A percentile compares a stretch with the other conserved stretches of the same genome.
phyloP scores from a whole-genome alignment of 2,113 vertebrate species.

The Ageneiosus marmoratus region DNA sequence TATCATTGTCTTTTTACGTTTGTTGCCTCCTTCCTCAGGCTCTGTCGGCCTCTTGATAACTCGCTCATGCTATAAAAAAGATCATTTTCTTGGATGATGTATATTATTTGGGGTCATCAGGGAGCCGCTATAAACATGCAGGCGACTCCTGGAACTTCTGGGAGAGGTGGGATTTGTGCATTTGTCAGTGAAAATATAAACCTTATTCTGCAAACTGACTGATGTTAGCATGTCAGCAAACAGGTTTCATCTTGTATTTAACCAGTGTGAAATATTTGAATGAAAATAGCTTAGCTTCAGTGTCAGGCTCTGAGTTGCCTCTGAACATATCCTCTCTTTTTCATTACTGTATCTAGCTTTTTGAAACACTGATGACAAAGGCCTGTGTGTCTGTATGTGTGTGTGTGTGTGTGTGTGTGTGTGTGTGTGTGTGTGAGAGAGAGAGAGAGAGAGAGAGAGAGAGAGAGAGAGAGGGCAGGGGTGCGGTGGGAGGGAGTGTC shows the following conservation, averaged over 20 bases:
- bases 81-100: too few relatives aligned
- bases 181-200: neutral
- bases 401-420: neutral
- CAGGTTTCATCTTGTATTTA: neutral
- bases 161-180: neutral
- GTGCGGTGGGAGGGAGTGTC: neutral
- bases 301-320: neutral
- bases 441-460: neutral
- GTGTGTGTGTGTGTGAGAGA: neutral
- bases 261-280: neutral
- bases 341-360: neutral
- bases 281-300: neutral
- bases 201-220: neutral
- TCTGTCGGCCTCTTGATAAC: too few relatives aligned
- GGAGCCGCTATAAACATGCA: too few relatives aligned
- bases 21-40: too few relatives aligned
- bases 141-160: too few relatives aligned
- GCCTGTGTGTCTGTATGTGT: neutral
- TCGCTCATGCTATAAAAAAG: too few relatives aligned
- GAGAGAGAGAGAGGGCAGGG: neutral
- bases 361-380: slow-evolving; percentile 12
- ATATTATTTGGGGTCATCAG: too few relatives aligned
- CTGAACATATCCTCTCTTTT: neutral
- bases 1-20: too few relatives aligned
- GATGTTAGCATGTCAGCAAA: neutral